Evolutionary conservation across 2,888 invertebrate species (phyloP).

Genomic region (Spodoptera picta): DNA sequence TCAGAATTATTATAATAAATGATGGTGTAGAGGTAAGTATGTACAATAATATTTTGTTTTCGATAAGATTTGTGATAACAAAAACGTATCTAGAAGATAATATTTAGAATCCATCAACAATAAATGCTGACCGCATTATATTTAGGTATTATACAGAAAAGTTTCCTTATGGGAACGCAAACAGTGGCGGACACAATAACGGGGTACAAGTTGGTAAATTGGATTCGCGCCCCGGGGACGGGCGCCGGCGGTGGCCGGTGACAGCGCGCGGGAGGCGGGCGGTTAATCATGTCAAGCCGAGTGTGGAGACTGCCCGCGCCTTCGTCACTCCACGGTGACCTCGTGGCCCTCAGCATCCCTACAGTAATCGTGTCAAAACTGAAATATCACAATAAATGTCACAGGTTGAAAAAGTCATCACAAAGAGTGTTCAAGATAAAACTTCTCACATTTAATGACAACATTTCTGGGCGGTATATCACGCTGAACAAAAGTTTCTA

Average conservation of each 20-base stretch:
- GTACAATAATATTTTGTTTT: slow-evolving; percentile 5
- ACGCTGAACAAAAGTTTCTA: slow-evolving; percentile 27
- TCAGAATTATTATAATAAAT: slow-evolving; percentile 14
- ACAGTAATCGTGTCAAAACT: slow-evolving; percentile 19
- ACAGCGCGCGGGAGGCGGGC: slow-evolving; percentile 29
- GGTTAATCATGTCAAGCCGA: slow-evolving; percentile 61
- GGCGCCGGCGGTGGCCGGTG: slow-evolving; percentile 60
- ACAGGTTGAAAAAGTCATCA: slow-evolving; percentile 16
- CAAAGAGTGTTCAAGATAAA: slow-evolving; percentile 27
- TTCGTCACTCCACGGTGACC: slow-evolving; percentile 38
- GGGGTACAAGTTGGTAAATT: slow-evolving; percentile 83
- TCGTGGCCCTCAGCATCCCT: slow-evolving; percentile 17
- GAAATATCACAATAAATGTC: slow-evolving; percentile 14
- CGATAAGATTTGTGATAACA: slow-evolving; percentile 14
- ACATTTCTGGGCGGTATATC: slow-evolving; percentile 6
- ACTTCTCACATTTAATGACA: slow-evolving; percentile 12
- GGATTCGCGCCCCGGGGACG: slow-evolving; percentile 79
- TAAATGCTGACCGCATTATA: slow-evolving; percentile 58
- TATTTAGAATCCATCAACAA: slow-evolving; percentile 42
- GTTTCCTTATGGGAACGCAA: slow-evolving; percentile 70
- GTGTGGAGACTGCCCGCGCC: slow-evolving; percentile 41
- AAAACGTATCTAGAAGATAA: slow-evolving; percentile 3
- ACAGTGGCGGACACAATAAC: slow-evolving; percentile 75
- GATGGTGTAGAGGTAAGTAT: slow-evolving; percentile 1
- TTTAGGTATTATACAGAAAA: slow-evolving; percentile 71